Evolutionary conservation across 2,888 invertebrate genomes (phyloP).

Genomic region (Drosophila bunnanda): DNA sequence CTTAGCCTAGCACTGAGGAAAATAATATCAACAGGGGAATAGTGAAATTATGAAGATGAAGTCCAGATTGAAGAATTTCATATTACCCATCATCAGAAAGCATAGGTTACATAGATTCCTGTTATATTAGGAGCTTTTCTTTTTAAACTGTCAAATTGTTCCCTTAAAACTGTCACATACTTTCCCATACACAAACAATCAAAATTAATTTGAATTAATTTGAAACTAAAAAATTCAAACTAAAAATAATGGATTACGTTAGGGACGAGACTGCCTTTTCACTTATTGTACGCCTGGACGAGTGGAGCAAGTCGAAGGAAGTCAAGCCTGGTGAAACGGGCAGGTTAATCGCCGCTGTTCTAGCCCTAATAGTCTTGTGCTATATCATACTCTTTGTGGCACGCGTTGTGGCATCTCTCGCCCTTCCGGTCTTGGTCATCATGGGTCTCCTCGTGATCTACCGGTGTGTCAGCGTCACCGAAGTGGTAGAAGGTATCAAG

Average conservation of each 20-base stretch:
- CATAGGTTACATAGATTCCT: too few relatives aligned
- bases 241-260: neutral
- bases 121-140: too few relatives aligned
- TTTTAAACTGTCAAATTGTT: neutral
- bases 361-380: slow-evolving; percentile 13
- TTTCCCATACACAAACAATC: neutral
- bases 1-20: neutral
- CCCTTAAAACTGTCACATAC: neutral
- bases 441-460: slow-evolving; percentile 12
- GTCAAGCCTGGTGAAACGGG: slow-evolving; percentile 12
- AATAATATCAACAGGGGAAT: neutral
- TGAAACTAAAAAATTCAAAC: neutral
- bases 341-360: neutral
- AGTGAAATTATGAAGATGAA: neutral
- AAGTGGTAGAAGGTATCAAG: slow-evolving; percentile 5
- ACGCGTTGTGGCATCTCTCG: slow-evolving; percentile 25
- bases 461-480: slow-evolving; percentile 4
- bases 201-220: neutral
- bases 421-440: slow-evolving; percentile 6
- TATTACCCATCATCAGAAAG: too few relatives aligned
- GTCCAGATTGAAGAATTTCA: too few relatives aligned
- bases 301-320: slow-evolving; percentile 7
- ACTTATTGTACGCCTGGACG: slow-evolving; percentile 3
- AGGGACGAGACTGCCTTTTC: neutral
- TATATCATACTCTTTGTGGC: slow-evolving; percentile 17